Conservation (phyloP, 1,140 invertebrate genomes). For the Lycorma delicatula region DNA sequence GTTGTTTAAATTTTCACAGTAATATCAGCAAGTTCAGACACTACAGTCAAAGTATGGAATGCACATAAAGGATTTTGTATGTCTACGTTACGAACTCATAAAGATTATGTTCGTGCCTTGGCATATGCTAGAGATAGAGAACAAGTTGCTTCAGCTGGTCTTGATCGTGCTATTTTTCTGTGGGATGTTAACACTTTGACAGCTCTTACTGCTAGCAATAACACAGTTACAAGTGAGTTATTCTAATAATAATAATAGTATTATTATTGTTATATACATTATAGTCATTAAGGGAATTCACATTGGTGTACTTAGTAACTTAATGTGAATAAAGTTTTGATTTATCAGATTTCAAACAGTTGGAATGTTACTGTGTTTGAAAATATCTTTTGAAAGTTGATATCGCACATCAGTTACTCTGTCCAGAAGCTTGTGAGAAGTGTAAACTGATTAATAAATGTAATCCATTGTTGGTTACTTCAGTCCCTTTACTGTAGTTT, state of each 20-base stretch:
- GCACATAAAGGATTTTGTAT: constrained; percentile 99
- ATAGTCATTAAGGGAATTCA: too few relatives aligned
- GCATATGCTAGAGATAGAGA: constrained; percentile 98
- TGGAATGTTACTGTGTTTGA: too few relatives aligned
- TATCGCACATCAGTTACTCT: too few relatives aligned
- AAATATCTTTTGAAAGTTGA: too few relatives aligned
- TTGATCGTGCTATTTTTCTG: constrained; percentile 94
- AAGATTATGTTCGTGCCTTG: constrained; percentile 96
- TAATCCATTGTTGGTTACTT: too few relatives aligned
- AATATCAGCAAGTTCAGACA: constrained; percentile 98
- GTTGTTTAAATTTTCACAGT: constrained; percentile 71
- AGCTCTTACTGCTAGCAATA: constrained; percentile 94
- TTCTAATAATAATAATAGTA: too few relatives aligned
- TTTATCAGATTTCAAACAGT: too few relatives aligned
- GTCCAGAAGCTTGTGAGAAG: too few relatives aligned
- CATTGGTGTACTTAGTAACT: background rate
- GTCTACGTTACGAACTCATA: constrained; percentile 94
- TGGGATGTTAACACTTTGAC: constrained; percentile 99
- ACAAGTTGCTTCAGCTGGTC: constrained; percentile 92
- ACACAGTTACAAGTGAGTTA: constrained; percentile 94
- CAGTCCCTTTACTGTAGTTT: too few relatives aligned
- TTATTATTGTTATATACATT: too few relatives aligned
- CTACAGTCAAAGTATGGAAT: constrained; percentile 99
- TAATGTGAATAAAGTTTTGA: background rate
- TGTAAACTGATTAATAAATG: too few relatives aligned